Percentiles rank a stretch among this genome's conserved stretches.
These are phyloP conservation scores for Epinephelus fuscoguttatus DNA, from an alignment of 2,113 vertebrate species.

Conservation along the genomic window DNA sequence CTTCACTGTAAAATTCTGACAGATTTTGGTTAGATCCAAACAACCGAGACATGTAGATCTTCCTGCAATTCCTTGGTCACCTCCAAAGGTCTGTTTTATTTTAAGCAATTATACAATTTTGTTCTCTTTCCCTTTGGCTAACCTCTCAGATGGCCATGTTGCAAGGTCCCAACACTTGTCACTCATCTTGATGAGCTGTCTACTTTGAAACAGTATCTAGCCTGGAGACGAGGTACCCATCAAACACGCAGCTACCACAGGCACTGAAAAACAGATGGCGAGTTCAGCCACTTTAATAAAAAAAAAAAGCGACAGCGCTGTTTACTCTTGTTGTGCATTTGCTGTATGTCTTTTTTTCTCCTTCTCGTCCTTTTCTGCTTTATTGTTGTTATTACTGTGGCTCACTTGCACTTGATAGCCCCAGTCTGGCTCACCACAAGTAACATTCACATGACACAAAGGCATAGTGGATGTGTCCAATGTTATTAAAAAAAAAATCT, in stretches of 20 bases:
- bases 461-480: neutral
- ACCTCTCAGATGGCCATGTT: slow-evolving; percentile 63
- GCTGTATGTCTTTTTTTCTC: slow-evolving; percentile 9
- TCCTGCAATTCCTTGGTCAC: slow-evolving; percentile 1
- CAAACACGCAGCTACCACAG: slow-evolving; percentile 61
- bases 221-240: slow-evolving; percentile 70
- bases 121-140: slow-evolving; percentile 34
- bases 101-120: slow-evolving; percentile 32
- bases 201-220: slow-evolving; percentile 67
- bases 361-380: neutral
- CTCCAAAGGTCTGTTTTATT: slow-evolving; percentile 28
- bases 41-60: slow-evolving; percentile 1
- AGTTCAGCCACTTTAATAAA: slow-evolving; percentile 57
- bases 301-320: slow-evolving; percentile 47
- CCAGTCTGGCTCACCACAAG: neutral
- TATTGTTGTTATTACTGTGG: slow-evolving; percentile 31
- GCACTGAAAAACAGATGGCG: slow-evolving; percentile 74
- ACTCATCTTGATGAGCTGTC: slow-evolving; percentile 79
- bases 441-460: slow-evolving; percentile 7
- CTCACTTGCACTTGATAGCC: slow-evolving; percentile 23
- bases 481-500: slow-evolving; percentile 4
- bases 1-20: slow-evolving; percentile 16
- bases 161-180: slow-evolving; percentile 71
- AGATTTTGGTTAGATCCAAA: slow-evolving; percentile 14
- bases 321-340: slow-evolving; percentile 57